Evolutionary conservation across 2,797 vertebrate species (phyloP).

Genomic region (Pipistrellus pipistrellus): DNA sequence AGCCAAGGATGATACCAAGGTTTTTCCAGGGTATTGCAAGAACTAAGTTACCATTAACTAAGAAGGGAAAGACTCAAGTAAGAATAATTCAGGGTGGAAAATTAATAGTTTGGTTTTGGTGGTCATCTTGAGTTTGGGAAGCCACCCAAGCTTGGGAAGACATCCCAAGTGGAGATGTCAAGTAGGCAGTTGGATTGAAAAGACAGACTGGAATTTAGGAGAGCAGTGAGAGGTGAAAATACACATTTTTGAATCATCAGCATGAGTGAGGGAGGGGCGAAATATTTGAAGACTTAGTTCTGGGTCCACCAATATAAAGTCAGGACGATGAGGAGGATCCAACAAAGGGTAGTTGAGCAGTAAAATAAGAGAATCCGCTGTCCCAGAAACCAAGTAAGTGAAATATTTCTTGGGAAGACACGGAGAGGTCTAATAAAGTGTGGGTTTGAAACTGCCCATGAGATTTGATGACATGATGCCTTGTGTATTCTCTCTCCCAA

Average conservation of each 20-base stretch:
- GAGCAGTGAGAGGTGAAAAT: not conserved
- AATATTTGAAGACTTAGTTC: conserved; percentile 7
- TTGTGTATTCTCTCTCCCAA: conserved; percentile 15
- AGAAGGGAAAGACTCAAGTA: conserved; percentile 17
- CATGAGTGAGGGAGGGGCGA: not conserved
- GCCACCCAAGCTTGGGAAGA: not conserved
- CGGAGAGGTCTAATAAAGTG: not conserved
- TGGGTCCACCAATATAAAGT: not conserved
- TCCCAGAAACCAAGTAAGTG: conserved; percentile 3
- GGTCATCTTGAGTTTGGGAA: not conserved
- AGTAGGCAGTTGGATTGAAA: conserved; percentile 14
- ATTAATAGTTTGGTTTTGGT: conserved; percentile 33
- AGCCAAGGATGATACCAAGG: not conserved
- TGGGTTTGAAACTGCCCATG: not conserved
- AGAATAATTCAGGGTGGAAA: not conserved
- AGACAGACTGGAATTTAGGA: conserved; percentile 18
- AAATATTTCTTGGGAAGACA: not conserved
- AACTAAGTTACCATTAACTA: not conserved
- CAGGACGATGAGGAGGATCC: not conserved
- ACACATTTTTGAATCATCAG: not conserved
- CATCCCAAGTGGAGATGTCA: not conserved
- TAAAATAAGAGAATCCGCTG: not conserved
- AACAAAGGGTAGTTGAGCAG: not conserved
- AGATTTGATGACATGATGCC: not conserved
- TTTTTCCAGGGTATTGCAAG: not conserved